Conservation (phyloP, 1,140 invertebrate genomes). For the Bacillus rossius region DNA sequence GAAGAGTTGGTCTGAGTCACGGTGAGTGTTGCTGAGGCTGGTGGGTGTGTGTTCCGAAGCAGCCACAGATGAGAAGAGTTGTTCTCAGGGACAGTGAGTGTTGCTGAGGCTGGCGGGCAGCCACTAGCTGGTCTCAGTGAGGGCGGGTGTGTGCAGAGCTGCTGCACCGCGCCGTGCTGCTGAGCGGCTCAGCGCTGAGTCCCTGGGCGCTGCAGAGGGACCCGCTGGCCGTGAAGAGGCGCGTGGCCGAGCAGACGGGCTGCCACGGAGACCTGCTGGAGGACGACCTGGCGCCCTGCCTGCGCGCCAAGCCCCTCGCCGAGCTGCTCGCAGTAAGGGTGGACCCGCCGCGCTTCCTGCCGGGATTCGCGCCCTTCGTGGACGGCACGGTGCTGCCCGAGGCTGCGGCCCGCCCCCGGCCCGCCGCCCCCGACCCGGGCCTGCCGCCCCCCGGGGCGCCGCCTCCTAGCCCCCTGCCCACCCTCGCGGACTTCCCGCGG, state of each 20-base stretch:
- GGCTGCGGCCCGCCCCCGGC: background rate
- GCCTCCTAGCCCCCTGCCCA: conserved; percentile 34
- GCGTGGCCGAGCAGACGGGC: conserved; percentile 69
- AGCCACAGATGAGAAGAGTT: background rate
- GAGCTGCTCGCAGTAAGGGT: conserved; percentile 66
- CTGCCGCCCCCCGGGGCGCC: conserved; percentile 48
- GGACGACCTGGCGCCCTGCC: conserved; percentile 78
- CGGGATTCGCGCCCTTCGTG: conserved; percentile 84
- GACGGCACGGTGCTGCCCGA: conserved; percentile 70
- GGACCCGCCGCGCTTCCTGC: conserved; percentile 73
- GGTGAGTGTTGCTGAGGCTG: too few species aligned
- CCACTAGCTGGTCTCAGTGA: background rate
- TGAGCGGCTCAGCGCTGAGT: conserved; percentile 92
- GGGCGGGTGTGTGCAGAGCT: conserved; percentile 77
- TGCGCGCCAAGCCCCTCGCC: conserved; percentile 63
- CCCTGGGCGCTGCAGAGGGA: conserved; percentile 91
- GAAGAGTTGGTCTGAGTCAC: too few species aligned
- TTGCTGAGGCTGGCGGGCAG: background rate
- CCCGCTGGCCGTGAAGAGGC: conserved; percentile 71
- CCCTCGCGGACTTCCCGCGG: conserved; percentile 78
- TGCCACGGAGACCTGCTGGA: conserved; percentile 70
- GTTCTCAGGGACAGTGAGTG: too few species aligned
- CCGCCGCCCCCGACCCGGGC: background rate
- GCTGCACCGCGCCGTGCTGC: conserved; percentile 83
- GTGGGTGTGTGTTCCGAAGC: background rate